Conservation (phyloP, 2,888 invertebrate species). For the Caenorhabditis japonica region DNA sequence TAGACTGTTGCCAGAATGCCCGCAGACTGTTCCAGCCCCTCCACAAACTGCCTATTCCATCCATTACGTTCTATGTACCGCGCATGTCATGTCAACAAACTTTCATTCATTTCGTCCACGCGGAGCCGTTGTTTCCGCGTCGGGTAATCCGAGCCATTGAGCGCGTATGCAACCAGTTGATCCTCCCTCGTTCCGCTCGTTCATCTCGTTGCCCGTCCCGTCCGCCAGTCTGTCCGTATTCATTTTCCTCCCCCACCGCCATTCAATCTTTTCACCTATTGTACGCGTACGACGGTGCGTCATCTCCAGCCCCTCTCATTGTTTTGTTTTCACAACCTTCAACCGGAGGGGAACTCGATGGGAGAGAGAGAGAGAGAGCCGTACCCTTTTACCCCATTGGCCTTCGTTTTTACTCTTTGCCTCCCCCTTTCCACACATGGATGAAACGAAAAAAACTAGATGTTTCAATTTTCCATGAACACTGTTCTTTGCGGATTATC, state of each 20-base stretch:
- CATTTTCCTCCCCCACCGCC: background rate
- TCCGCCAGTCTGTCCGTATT: background rate
- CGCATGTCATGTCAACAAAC: constrained; percentile 7
- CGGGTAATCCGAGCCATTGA: constrained; percentile 44
- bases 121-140: constrained; percentile 14
- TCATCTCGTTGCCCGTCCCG: too few species aligned
- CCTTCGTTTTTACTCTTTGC: background rate
- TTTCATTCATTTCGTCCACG: background rate
- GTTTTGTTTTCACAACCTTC: constrained; percentile 39
- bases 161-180: constrained; percentile 48
- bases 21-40: too few species aligned
- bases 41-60: too few species aligned
- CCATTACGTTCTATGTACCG: too few species aligned
- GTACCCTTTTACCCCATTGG: background rate
- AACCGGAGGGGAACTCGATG: too few species aligned
- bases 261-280: constrained; percentile 27
- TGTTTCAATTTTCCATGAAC: too few species aligned
- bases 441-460: constrained; percentile 15
- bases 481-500: constrained; percentile 14
- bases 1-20: too few species aligned
- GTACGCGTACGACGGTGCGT: constrained; percentile 31
- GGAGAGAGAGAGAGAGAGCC: too few species aligned
- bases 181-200: too few species aligned
- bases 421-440: background rate
- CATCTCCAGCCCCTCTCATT: constrained; percentile 14